Conservation (phyloP, 2,888 invertebrate species). For the Sympetrum striolatum region DNA sequence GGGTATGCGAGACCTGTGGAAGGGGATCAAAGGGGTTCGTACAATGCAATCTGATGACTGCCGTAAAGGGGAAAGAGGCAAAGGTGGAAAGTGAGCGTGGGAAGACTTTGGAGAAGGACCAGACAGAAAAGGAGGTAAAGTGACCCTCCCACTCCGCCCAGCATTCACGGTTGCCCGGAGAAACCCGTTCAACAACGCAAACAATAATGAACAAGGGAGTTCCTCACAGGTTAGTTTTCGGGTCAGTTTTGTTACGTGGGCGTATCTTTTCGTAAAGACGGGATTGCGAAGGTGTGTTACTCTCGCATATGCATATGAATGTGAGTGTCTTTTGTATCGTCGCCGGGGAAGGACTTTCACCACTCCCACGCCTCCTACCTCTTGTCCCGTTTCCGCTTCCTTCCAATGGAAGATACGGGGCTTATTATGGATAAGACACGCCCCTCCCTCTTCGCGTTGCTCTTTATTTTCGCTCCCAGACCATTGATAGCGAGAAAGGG, state of each 20-base stretch:
- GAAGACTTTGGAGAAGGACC: background rate
- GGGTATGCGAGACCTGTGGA: background rate
- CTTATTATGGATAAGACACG: background rate
- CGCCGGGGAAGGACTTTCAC: background rate
- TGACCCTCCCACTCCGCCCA: constrained; percentile 12
- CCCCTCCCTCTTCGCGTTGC: background rate
- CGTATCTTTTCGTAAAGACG: background rate
- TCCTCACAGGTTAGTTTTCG: background rate
- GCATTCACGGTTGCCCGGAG: background rate
- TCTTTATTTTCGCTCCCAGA: background rate
- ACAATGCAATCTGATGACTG: background rate
- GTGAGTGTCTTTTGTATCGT: background rate
- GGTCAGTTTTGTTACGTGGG: background rate
- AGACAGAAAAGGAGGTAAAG: background rate
- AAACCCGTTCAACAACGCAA: background rate
- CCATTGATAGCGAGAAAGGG: background rate
- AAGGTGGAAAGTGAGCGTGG: background rate
- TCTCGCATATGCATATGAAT: background rate
- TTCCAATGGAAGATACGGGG: background rate
- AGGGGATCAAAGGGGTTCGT: background rate
- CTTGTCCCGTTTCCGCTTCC: background rate
- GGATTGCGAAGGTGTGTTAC: background rate
- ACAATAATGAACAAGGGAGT: background rate
- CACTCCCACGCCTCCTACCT: background rate
- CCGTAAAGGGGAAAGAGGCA: background rate